A percentile compares a stretch with the other conserved stretches of the same genome.
Conservation (phyloP, 2,113 vertebrate genomes). For the Cyrtonyx montezumae region DNA sequence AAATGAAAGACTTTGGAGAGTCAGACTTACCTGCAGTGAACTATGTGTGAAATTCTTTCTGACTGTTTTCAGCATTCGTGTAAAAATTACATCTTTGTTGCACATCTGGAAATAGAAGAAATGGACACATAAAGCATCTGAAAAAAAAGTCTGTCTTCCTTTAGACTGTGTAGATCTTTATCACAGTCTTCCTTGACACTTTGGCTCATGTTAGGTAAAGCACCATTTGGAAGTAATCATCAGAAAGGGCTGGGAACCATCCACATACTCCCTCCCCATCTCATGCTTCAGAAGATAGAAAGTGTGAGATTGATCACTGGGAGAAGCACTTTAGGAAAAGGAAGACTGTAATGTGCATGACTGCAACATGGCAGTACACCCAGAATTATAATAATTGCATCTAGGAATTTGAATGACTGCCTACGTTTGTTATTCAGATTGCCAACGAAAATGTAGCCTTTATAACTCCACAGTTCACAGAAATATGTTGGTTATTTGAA, state of each 20-base stretch:
- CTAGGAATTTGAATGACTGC: background rate
- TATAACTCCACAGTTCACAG: background rate
- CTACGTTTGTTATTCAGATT: background rate
- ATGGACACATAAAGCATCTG: background rate
- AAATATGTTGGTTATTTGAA: background rate
- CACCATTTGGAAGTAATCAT: constrained; percentile 37
- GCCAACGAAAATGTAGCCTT: background rate
- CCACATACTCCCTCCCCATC: background rate
- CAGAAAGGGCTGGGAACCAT: background rate
- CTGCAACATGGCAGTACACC: background rate
- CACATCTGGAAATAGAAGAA: constrained; percentile 23
- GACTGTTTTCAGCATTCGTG: background rate
- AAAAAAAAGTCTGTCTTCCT: background rate
- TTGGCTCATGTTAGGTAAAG: background rate
- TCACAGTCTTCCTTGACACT: background rate
- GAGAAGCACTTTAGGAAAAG: background rate
- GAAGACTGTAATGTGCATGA: background rate
- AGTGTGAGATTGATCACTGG: background rate
- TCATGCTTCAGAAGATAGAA: background rate
- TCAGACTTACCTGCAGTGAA: background rate
- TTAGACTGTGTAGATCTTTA: background rate
- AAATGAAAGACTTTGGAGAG: background rate
- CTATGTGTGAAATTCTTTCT: background rate
- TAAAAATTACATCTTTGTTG: background rate
- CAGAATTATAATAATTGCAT: background rate